Percentiles rank a stretch among this genome's conserved stretches.
Evolutionary conservation across 2,888 invertebrate species (phyloP).

Genomic region (Amphipoea lucens): DNA sequence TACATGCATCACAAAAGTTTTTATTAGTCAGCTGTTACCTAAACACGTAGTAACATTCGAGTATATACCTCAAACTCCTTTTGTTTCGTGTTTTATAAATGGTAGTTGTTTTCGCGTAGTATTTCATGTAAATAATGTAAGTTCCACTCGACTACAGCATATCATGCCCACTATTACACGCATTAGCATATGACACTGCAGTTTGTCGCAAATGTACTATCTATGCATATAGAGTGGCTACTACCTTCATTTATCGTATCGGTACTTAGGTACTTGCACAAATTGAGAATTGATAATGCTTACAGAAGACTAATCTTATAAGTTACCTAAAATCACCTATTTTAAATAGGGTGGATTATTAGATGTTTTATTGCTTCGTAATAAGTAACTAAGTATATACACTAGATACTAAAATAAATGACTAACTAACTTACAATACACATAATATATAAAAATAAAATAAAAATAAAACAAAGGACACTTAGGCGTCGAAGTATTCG

Average conservation of each 20-base stretch:
- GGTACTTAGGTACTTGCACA: background rate
- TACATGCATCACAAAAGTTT: background rate
- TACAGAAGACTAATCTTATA: background rate
- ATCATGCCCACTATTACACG: slow-evolving; percentile 9
- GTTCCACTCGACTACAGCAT: slow-evolving; percentile 23
- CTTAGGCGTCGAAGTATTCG: no score
- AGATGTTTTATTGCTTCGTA: no score
- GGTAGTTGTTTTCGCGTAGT: background rate
- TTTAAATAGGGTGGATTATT: background rate
- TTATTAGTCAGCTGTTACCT: background rate
- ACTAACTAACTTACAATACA: no score
- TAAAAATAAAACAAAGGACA: no score
- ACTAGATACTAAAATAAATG: no score
- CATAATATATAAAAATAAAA: no score
- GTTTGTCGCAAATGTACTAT: slow-evolving; percentile 31
- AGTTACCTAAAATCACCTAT: background rate
- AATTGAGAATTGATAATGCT: background rate
- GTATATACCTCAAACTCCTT: background rate
- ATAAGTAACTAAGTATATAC: no score
- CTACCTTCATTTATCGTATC: slow-evolving; percentile 10
- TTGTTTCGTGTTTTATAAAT: background rate
- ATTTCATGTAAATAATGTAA: slow-evolving; percentile 1
- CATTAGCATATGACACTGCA: slow-evolving; percentile 54
- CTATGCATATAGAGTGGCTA: slow-evolving; percentile 31
- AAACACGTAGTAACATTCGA: background rate